A percentile compares a stretch with the other conserved stretches of the same genome.
Conservation (phyloP, 30 jellyfish, hydroid and myxozoan genomes). For the Phacellophora camtschatica region DNA sequence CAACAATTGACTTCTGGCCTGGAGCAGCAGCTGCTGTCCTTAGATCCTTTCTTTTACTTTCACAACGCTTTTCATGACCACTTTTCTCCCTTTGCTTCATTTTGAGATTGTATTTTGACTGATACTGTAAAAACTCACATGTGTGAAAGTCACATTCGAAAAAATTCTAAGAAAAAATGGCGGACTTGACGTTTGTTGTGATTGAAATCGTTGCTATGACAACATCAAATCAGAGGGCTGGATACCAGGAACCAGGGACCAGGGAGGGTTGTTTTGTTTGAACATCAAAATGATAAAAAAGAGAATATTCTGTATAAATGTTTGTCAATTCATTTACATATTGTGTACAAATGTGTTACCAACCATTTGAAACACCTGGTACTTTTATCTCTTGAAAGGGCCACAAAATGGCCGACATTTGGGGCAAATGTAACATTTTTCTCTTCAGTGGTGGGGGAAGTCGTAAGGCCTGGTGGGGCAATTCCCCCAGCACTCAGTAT, state of each 20-base stretch:
- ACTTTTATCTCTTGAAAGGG: too few relatives aligned
- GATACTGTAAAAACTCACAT: not conserved
- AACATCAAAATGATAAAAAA: too few relatives aligned
- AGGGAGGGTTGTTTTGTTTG: too few relatives aligned
- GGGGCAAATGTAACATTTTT: too few relatives aligned
- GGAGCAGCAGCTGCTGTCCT: constrained; percentile 35
- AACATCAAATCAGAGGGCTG: not conserved
- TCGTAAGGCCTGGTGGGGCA: too few relatives aligned
- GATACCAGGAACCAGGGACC: not conserved
- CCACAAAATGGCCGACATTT: too few relatives aligned
- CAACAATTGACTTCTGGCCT: constrained; percentile 21
- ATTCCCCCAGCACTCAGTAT: too few relatives aligned
- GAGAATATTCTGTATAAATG: too few relatives aligned
- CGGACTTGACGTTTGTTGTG: not conserved
- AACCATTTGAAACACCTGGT: too few relatives aligned
- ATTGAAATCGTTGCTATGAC: not conserved
- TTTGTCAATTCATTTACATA: too few relatives aligned
- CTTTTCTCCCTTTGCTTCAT: constrained; percentile 3
- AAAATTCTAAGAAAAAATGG: not conserved
- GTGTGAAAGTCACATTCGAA: constrained; percentile 1
- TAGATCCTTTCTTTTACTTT: constrained; percentile 6
- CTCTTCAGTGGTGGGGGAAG: too few relatives aligned
- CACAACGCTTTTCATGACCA: constrained; percentile 32
- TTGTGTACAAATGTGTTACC: too few relatives aligned
- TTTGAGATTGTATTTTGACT: constrained; percentile 5